These are phyloP conservation scores for Hesperia comma DNA, from an alignment of 2,888 invertebrate genomes.

Conservation along the genomic window DNA sequence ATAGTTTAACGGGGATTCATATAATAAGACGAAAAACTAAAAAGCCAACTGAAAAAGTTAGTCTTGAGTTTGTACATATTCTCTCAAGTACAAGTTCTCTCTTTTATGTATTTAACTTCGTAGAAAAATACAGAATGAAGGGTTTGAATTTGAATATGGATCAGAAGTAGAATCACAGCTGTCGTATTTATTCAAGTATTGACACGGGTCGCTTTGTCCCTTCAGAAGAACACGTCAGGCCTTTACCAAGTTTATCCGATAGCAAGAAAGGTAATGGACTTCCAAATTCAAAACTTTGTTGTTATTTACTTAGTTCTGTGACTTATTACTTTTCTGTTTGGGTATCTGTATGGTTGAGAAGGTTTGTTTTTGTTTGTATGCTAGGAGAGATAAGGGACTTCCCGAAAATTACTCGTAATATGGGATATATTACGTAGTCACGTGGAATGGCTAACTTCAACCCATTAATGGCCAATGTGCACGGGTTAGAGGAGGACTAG, in stretches of 20 bases:
- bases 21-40: too few species aligned
- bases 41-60: too few species aligned
- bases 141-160: conserved; percentile 18
- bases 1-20: too few species aligned
- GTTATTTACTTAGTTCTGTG: conserved; percentile 7
- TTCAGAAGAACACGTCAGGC: conserved; percentile 17
- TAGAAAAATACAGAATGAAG: conserved; percentile 6
- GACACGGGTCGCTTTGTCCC: conserved; percentile 14
- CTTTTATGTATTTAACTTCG: background rate
- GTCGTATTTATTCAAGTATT: conserved; percentile 10
- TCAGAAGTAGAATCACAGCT: conserved; percentile 1
- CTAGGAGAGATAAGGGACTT: too few species aligned
- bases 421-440: too few species aligned
- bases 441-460: too few species aligned
- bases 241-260: conserved; percentile 22
- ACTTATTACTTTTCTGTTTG: conserved; percentile 16
- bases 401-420: too few species aligned
- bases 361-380: conserved; percentile 8
- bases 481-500: too few species aligned
- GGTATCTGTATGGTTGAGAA: conserved; percentile 2
- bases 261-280: conserved; percentile 22
- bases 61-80: too few species aligned
- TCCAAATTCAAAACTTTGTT: conserved; percentile 26
- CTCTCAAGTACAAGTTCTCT: too few species aligned
- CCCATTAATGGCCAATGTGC: too few species aligned